Conservation (phyloP, 2,888 invertebrate genomes). For the Scaptomyza parva region DNA sequence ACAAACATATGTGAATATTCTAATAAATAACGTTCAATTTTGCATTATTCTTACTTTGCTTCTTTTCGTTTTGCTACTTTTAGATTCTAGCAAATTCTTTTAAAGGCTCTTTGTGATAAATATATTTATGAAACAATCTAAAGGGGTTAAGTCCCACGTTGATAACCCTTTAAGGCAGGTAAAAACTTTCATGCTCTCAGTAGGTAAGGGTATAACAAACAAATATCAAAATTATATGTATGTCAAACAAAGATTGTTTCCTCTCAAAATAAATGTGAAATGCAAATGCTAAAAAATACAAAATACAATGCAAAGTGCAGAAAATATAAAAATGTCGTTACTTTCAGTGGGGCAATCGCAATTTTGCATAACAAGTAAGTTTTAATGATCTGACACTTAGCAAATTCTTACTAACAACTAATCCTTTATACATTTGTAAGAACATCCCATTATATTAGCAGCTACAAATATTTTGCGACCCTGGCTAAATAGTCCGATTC, state of each 20-base stretch:
- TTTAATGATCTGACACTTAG: accelerated
- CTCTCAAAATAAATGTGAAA: background rate
- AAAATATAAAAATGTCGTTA: slow-evolving; percentile 23
- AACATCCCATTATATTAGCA: slow-evolving; percentile 21
- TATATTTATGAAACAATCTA: background rate
- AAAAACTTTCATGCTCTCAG: background rate
- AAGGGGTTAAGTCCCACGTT: background rate
- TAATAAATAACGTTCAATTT: background rate
- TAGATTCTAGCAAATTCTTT: background rate
- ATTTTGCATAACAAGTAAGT: slow-evolving; percentile 49
- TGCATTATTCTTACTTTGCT: background rate
- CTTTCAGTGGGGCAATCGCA: slow-evolving; percentile 18
- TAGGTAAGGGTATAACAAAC: background rate
- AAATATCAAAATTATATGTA: slow-evolving; percentile 32
- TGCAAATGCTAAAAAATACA: background rate
- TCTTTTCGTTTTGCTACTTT: background rate
- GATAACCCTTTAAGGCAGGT: background rate
- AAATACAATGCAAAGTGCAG: background rate
- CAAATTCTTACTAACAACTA: background rate
- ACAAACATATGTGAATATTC: background rate
- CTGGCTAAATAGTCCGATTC: slow-evolving; percentile 43
- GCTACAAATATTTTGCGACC: slow-evolving; percentile 37
- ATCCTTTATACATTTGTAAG: background rate
- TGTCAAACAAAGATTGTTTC: slow-evolving; percentile 4
- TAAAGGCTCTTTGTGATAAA: background rate